Percentiles rank a stretch among this genome's conserved stretches.
Evolutionary conservation across 2,888 invertebrate species (phyloP).

Genomic region (Dione vanillae): DNA sequence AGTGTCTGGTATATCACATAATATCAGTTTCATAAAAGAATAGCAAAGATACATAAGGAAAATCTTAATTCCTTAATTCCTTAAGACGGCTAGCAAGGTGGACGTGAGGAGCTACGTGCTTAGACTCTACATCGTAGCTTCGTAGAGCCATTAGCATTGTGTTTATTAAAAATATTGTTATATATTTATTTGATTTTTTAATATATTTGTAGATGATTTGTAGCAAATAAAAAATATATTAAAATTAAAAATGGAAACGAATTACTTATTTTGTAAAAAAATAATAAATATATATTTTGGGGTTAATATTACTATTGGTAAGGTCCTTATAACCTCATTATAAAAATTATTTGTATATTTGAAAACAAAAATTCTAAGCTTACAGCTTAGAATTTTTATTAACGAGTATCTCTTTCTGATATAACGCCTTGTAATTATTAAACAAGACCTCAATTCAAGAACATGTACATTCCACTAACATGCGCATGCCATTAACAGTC

Average conservation of each 20-base stretch:
- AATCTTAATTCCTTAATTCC: constrained; percentile 79
- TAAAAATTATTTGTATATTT: too few species aligned
- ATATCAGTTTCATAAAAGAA: constrained; percentile 31
- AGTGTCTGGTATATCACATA: neutral
- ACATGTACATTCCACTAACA: constrained; percentile 15
- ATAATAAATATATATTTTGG: too few species aligned
- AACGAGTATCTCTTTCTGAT: too few species aligned
- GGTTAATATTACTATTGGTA: too few species aligned
- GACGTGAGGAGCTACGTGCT: constrained; percentile 68
- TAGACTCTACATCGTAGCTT: constrained; percentile 55
- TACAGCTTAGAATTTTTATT: too few species aligned
- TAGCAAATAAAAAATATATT: too few species aligned
- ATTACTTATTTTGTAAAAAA: too few species aligned
- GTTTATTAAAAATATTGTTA: constrained; percentile 30
- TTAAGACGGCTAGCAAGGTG: constrained; percentile 73
- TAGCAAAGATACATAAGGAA: constrained; percentile 68
- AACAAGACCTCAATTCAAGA: constrained; percentile 8
- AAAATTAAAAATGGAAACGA: too few species aligned
- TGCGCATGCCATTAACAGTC: constrained; percentile 8
- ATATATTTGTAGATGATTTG: neutral
- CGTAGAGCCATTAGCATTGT: constrained; percentile 52
- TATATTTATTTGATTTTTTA: constrained; percentile 5
- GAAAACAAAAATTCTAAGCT: too few species aligned
- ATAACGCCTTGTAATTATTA: neutral
- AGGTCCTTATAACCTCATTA: too few species aligned